Evolutionary conservation across 1,140 invertebrate genomes (phyloP), one percentile per base, ranked within the genome.

Genomic region (Neoseiulus cucumeris): DNA sequence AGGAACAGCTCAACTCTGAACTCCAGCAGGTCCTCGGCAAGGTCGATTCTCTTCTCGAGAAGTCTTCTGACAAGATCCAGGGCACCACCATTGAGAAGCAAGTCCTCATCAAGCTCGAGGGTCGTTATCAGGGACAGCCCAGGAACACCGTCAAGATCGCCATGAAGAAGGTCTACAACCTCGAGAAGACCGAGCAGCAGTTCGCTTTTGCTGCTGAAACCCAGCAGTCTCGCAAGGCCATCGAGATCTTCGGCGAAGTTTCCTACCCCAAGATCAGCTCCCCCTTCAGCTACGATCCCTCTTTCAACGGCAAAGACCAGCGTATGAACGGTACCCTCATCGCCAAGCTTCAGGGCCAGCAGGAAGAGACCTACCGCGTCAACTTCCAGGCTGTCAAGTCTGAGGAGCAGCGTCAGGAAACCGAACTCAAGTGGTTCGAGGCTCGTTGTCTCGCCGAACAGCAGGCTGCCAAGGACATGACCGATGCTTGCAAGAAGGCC

Each of bases 31-130:
- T 59, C 2, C 14, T 59, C 14, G 25, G 22, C 4, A 59, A 59
- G 51, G 51, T 59, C 33, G 22, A 25, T 12, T 1, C 25, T 25
- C 14, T 59, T 2, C 51, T 59, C 22, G 14, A 59, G 17, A 59
- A 59, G 14, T 2, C 22, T 25, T 33, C 25, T 2, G 51, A 25
- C 33, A 59, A 25, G 14, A 59, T 59, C 51, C 14, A 33, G 33
- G 22, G 5, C 14, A 25, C 22, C 14, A 59, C 51, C 5, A 1
- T 59, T 25, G 51, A 59, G 22, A 25, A 59, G 22, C 51, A 59
- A 33, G 17, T 59, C 25, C 51, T 59, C 33, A 25, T 59, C 51
- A 59, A 59, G 51, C 25, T 59, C 33, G 51, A 59, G 22, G 51
- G 51, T 25, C 51, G 14, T 5, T 59, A 59, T 20, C 51, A 59